These are phyloP conservation scores for Nematopogon swammerdamellus DNA, from an alignment of 2,888 invertebrate genomes.

Conservation along the genomic window DNA sequence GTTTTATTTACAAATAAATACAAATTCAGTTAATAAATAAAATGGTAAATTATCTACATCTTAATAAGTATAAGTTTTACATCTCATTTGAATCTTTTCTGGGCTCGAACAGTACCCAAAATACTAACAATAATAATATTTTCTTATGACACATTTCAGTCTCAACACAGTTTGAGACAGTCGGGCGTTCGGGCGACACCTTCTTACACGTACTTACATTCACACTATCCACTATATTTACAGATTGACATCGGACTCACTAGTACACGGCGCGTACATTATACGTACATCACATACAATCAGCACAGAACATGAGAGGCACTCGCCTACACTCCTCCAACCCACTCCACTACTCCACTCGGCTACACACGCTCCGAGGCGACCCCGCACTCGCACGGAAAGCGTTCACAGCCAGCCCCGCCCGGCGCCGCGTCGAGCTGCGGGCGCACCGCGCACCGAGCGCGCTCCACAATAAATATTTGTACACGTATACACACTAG, in stretches of 20 bases:
- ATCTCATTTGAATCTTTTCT: conserved; percentile 56
- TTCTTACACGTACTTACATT: conserved; percentile 50
- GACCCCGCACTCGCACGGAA: conserved; percentile 36
- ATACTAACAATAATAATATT: conserved; percentile 54
- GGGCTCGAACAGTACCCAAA: conserved; percentile 49
- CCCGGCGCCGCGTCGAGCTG: conserved; percentile 33
- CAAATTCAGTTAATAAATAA: conserved; percentile 58
- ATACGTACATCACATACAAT: too few species aligned
- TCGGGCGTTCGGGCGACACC: conserved; percentile 55
- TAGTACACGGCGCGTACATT: not conserved
- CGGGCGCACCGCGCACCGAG: conserved; percentile 38
- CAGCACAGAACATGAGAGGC: conserved; percentile 16
- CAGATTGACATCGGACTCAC: conserved; percentile 15
- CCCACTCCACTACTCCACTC: too few species aligned
- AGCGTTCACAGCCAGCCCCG: conserved; percentile 18
- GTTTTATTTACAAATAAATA: conserved; percentile 59
- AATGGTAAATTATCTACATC: conserved; percentile 59
- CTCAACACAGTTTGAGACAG: conserved; percentile 56
- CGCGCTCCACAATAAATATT: conserved; percentile 53
- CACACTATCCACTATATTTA: conserved; percentile 57
- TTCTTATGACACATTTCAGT: conserved; percentile 54
- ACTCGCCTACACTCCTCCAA: conserved; percentile 19
- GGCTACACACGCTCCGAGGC: conserved; percentile 16
- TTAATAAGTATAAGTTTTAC: conserved; percentile 52
- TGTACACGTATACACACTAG: conserved; percentile 36